Evolutionary conservation across 1,140 invertebrate species (phyloP).

Genomic region (Papilio polytes): DNA sequence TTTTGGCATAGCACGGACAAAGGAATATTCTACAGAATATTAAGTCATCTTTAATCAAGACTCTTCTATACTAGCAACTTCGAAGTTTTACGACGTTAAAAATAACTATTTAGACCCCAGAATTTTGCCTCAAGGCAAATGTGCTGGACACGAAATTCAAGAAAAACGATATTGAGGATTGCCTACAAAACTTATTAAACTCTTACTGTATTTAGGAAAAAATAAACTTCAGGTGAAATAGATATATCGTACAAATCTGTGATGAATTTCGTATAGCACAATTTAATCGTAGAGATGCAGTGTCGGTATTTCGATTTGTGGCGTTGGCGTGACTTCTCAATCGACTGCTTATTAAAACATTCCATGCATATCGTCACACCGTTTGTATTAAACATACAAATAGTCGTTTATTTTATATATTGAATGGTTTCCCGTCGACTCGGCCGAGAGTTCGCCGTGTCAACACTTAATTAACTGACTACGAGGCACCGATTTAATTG

Average conservation of each 20-base stretch:
- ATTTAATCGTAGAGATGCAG: background rate
- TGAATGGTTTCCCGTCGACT: background rate
- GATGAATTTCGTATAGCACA: background rate
- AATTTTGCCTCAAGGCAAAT: too few species aligned
- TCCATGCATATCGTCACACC: slow-evolving; percentile 24
- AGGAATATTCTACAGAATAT: too few species aligned
- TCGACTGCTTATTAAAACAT: slow-evolving; percentile 37
- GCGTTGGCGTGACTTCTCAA: slow-evolving; percentile 27
- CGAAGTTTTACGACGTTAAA: background rate
- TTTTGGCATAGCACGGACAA: too few species aligned
- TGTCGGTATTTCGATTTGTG: slow-evolving; percentile 10
- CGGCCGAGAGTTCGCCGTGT: slow-evolving; percentile 1
- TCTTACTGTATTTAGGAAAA: too few species aligned
- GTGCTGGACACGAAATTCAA: too few species aligned
- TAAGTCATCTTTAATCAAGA: too few species aligned
- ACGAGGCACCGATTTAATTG: slow-evolving; percentile 10
- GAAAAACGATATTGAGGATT: too few species aligned
- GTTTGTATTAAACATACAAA: slow-evolving; percentile 26
- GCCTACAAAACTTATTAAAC: too few species aligned
- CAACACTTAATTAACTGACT: background rate
- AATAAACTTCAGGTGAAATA: too few species aligned
- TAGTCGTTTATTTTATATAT: slow-evolving; percentile 27
- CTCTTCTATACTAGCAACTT: background rate
- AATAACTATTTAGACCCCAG: too few species aligned
- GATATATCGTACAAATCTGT: background rate